A percentile compares a stretch with the other conserved stretches of the same genome.
Evolutionary conservation across 2,888 invertebrate species (phyloP).

Genomic region (Drosophila histrio): DNA sequence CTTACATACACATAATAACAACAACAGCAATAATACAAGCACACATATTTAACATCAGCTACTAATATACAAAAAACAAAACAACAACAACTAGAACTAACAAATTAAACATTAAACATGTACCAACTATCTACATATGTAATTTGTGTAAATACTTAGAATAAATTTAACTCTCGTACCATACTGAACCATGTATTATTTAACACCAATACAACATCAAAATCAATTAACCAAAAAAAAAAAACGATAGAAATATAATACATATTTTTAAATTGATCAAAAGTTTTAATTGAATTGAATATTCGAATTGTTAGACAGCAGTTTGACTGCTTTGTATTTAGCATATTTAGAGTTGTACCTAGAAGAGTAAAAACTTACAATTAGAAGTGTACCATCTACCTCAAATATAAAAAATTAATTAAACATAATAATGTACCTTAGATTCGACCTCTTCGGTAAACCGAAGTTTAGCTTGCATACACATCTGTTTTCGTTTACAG

Average conservation of each 20-base stretch:
- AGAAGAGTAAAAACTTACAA: conserved; percentile 4
- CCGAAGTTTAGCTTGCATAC: conserved; percentile 17
- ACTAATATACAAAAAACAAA: conserved; percentile 46
- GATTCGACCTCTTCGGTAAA: conserved; percentile 3
- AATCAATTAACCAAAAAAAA: conserved; percentile 18
- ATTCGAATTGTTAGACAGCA: conserved; percentile 23
- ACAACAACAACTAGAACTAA: conserved; percentile 47
- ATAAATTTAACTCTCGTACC: conserved; percentile 37
- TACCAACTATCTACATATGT: conserved; percentile 39
- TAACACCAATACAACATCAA: conserved; percentile 18
- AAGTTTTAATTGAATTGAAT: not conserved
- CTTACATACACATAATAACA: conserved; percentile 37
- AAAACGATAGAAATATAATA: conserved; percentile 4
- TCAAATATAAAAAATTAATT: conserved; percentile 8
- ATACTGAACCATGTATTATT: conserved; percentile 19
- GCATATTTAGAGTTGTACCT: conserved; percentile 17
- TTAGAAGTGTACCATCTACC: conserved; percentile 5
- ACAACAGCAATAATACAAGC: conserved; percentile 27
- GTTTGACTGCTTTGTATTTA: conserved; percentile 21
- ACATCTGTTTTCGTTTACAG: conserved; percentile 8
- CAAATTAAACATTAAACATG: conserved; percentile 34
- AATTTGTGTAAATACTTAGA: conserved; percentile 69
- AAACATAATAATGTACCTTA: conserved; percentile 1
- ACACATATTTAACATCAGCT: conserved; percentile 53
- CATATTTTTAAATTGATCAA: not conserved